Base-by-base conservation (phyloP, 2,888 invertebrate species). In the Rhingia campestris region DNA sequence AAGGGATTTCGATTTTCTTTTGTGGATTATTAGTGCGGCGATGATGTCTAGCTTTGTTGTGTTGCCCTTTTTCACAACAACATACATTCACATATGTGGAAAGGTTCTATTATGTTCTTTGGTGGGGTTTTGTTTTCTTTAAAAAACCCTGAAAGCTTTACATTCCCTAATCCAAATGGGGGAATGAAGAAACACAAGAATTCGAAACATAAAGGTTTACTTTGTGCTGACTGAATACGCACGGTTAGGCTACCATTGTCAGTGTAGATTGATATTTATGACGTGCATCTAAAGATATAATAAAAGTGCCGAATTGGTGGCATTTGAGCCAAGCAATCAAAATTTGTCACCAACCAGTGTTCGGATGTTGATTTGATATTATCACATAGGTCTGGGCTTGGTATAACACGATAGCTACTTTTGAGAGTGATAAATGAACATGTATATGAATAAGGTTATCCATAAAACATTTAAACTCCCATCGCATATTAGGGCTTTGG, bases 211-310 rank as follows among this genome's bases (percentile, higher is more conserved):
- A 61, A 54, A 33, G 32, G 53, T 72, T 43, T 63, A 59, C 51
- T 73, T 70, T 75, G 64, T 54, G 56, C 51, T 32, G 51, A 59
- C 58, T 54, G 73, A 64, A 37, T 53, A 76, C 67, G 61, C 76
- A 53, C 76, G 45, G 45, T 61, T 67, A 67, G 61, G 54, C 59
- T 53, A 53, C 35, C 69, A 82, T 67, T 61, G 67, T 82, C 41
- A 14, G 58, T 70, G 64, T 79, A 70, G 74, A 84, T 70, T 74
- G 84, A 75, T 79, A 84, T 79, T 73, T 69, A 79, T 58, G 54
- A 32, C 69, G 64, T 73, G 64, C 58, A 53, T 73, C 56, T 35
- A n/a, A 37, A 39, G 54, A 81, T n/a, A 37, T 64, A 84, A 59
- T 69, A 75, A 72, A 59, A 79, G 56, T 54, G 69, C 73, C 58